phyloP scores from a whole-genome alignment of 2,113 vertebrate genomes.

The Hypomesus transpacificus region DNA sequence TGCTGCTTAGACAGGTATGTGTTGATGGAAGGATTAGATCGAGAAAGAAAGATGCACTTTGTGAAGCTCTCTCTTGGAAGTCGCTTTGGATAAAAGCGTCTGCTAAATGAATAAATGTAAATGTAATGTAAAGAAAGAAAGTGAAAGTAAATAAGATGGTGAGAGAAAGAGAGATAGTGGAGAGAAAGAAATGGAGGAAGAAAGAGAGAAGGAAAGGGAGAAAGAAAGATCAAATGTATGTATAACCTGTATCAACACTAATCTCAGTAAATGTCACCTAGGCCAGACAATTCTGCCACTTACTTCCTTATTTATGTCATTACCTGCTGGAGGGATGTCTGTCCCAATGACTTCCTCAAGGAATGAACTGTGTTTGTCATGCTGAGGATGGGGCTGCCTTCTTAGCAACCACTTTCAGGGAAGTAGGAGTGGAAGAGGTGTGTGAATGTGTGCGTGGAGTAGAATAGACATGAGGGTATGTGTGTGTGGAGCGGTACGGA shows the following conservation, averaged over 20 bases:
- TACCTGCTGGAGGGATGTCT: conserved; percentile 42
- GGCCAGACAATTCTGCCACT: conserved; percentile 47
- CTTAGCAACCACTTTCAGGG: background rate
- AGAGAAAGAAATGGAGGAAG: background rate
- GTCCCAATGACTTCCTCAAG: conserved; percentile 41
- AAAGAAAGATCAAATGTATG: conserved; percentile 40
- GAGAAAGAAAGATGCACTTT: background rate
- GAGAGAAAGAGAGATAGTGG: conserved; percentile 11
- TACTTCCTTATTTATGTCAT: conserved; percentile 55
- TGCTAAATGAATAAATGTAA: no score
- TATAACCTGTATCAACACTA: conserved; percentile 49
- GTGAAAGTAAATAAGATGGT: background rate
- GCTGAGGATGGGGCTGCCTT: conserved; percentile 3
- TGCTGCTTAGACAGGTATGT: conserved; percentile 22
- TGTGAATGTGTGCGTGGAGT: background rate
- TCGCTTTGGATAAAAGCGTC: no score
- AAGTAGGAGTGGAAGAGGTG: background rate
- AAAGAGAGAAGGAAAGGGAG: background rate
- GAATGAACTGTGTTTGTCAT: conserved; percentile 51
- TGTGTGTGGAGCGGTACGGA: background rate
- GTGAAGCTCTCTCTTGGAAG: no score
- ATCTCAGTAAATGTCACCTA: conserved; percentile 63
- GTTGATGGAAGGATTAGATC: background rate
- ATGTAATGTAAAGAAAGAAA: no score
- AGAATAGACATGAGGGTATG: background rate